Evolutionary conservation across 2,888 invertebrate genomes (phyloP).

Genomic region (Spialia ferax): DNA sequence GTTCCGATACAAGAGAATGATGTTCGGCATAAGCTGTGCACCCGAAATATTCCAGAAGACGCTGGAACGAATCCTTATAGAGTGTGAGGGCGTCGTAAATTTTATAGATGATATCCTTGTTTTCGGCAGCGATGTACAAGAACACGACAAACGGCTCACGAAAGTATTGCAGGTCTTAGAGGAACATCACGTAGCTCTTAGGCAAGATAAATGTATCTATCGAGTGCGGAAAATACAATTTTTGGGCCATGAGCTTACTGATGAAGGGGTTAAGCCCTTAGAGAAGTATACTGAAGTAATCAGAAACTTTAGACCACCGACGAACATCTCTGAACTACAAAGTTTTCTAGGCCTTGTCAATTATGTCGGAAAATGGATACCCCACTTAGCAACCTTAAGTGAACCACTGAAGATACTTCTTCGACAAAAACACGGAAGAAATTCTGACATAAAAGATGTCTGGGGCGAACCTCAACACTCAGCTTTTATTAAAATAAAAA

Average conservation of each 20-base stretch:
- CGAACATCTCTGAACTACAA: constrained; percentile 42
- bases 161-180: constrained; percentile 40
- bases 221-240: constrained; percentile 25
- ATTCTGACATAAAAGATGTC: constrained; percentile 38
- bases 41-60: constrained; percentile 59
- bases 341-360: constrained; percentile 47
- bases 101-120: constrained; percentile 52
- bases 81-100: constrained; percentile 55
- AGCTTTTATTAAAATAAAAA: neutral
- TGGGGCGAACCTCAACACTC: neutral
- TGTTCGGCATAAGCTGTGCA: constrained; percentile 66
- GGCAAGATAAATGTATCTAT: constrained; percentile 44
- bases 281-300: constrained; percentile 51
- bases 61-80: constrained; percentile 55
- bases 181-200: constrained; percentile 44
- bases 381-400: constrained; percentile 43
- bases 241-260: constrained; percentile 45
- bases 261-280: constrained; percentile 51
- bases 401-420: constrained; percentile 38
- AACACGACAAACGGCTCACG: constrained; percentile 35
- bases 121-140: constrained; percentile 24
- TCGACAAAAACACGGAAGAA: constrained; percentile 6
- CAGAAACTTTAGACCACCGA: constrained; percentile 44
- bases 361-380: constrained; percentile 45
- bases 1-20: constrained; percentile 61